A percentile compares a stretch with the other conserved stretches of the same genome.
phyloP scores from a whole-genome alignment of 1,140 invertebrate species.

The Belonocnema kinseyi region DNA sequence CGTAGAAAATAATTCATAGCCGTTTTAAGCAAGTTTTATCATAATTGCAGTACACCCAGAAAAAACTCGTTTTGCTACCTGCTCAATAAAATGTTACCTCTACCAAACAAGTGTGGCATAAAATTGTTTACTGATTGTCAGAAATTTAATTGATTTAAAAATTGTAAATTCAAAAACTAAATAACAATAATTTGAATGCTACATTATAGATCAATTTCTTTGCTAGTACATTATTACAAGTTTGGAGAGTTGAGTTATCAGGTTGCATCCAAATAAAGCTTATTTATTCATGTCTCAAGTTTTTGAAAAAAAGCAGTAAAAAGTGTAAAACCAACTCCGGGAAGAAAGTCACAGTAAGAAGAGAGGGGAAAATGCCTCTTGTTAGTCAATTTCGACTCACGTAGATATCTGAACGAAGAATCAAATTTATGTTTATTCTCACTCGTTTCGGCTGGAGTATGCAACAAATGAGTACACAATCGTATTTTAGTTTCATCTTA shows the following conservation, averaged over 20 bases:
- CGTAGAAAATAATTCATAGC: constrained; percentile 5
- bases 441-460: background rate
- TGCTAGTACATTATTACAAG: too few species aligned
- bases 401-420: background rate
- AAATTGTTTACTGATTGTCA: background rate
- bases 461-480: background rate
- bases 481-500: background rate
- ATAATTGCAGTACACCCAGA: background rate
- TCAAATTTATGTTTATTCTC: background rate
- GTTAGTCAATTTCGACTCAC: background rate
- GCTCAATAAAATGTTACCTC: background rate
- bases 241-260: too few species aligned
- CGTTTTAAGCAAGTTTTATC: constrained; percentile 11
- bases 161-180: too few species aligned
- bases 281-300: too few species aligned
- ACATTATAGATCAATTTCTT: too few species aligned
- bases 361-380: background rate
- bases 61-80: background rate
- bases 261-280: too few species aligned
- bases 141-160: background rate
- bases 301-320: background rate
- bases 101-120: background rate
- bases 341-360: background rate
- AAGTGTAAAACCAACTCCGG: too few species aligned
- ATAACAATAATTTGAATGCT: too few species aligned